phyloP scores from a whole-genome alignment of 2,888 invertebrate genomes.

The Perithous albicinctus region DNA sequence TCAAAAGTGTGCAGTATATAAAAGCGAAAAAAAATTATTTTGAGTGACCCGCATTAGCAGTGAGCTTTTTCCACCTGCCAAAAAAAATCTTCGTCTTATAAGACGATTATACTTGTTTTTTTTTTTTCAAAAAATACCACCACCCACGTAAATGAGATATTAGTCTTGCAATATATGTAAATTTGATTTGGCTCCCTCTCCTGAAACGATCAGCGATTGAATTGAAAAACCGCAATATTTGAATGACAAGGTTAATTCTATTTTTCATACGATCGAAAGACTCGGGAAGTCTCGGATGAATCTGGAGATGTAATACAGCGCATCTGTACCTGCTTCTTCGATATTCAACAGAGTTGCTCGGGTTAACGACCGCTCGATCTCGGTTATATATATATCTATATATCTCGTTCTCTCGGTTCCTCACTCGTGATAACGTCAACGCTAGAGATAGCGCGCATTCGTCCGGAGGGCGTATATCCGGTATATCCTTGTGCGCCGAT shows the following conservation, averaged over 20 bases:
- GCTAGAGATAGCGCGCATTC: slow-evolving; percentile 53
- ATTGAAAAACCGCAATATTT: not conserved
- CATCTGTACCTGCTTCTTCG: slow-evolving; percentile 20
- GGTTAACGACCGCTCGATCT: slow-evolving; percentile 33
- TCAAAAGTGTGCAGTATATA: no score
- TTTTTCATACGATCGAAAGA: not conserved
- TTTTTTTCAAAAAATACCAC: no score
- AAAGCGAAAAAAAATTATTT: no score
- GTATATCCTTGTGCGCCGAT: slow-evolving; percentile 55
- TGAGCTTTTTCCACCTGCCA: no score
- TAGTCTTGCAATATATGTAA: no score
- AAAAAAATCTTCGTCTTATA: no score
- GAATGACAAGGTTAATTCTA: not conserved
- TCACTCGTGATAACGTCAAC: slow-evolving; percentile 58
- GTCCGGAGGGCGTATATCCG: slow-evolving; percentile 48
- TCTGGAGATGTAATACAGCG: not conserved
- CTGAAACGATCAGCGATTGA: not conserved
- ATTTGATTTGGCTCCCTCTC: no score
- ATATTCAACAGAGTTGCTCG: slow-evolving; percentile 17
- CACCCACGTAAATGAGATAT: no score
- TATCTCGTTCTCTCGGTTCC: slow-evolving; percentile 33
- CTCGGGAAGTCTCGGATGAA: not conserved
- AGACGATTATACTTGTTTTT: no score
- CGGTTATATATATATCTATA: no score
- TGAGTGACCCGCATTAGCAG: no score